Base-by-base conservation (phyloP, 2,888 invertebrate genomes). In the Lypha dubia region DNA sequence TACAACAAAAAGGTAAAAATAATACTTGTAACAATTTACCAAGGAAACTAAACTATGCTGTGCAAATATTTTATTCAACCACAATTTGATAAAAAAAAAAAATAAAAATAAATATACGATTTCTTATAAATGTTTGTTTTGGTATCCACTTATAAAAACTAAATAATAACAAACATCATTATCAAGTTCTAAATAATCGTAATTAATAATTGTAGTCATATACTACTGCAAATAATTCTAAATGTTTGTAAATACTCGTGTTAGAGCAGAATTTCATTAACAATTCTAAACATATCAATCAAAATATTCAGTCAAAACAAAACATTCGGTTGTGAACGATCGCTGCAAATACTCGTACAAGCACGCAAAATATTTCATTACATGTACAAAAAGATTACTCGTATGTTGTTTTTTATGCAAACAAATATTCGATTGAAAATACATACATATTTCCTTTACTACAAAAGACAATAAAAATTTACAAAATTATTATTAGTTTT, bases 251-350 rank as follows among this genome's bases (percentile, higher is more conserved):
- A 22, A 20, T 20, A 24, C 63, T 13, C 15, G 1, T 24, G 6
- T 3, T 15, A 17, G n/a, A 44, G 41, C 38, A 44, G n/a, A 13
- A 71, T 65, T 46, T 46, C 38, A 35, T 56, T 56, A 56, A 56
- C n/a, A 46, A 35, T 71, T 70, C 20, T 53, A 20, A 32, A 62
- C 60, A 13, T 44, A 4, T 15, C 13, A 74, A 63, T 24, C 32
- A 62, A 11, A 46, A 20, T 68, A 32, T 70, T 70, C 24, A 24
- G 9, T 5, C 3, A 44, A 70, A 56, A 70, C 22, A 28, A 20
- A 28, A 8, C 28, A 63, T 24, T 71, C 56, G 71, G 71, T 79
- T 65, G 17, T 38, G 56, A 71, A 22, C 35, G 63, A 79, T 79
- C 79, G 9, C 15, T 56, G 41, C 44, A 53, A 70, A 46, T 46